These are phyloP conservation scores for Lophura nycthemera DNA, from an alignment of 2,113 vertebrate genomes.

Conservation along the genomic window DNA sequence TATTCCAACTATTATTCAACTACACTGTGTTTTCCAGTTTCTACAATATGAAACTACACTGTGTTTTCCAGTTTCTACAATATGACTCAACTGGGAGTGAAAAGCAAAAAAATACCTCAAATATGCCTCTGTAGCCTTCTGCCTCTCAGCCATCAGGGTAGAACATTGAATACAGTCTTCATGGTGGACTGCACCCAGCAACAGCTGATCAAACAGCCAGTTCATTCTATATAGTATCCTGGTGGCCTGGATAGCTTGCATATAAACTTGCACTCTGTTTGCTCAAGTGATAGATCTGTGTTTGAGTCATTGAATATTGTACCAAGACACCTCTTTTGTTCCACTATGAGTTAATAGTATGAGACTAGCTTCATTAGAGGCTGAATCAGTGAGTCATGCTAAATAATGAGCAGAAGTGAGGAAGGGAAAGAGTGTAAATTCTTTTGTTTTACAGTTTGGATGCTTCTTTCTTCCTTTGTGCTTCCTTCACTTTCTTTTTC, in stretches of 20 bases:
- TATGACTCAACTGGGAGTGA: background rate
- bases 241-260: slow-evolving; percentile 43
- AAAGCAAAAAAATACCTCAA: background rate
- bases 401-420: background rate
- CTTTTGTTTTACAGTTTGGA: background rate
- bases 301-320: slow-evolving; percentile 8
- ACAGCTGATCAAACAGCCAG: slow-evolving; percentile 71
- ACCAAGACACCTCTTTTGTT: slow-evolving; percentile 40
- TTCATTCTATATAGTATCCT: slow-evolving; percentile 29
- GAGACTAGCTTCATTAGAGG: background rate
- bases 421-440: background rate
- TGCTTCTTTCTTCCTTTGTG: background rate
- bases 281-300: slow-evolving; percentile 26
- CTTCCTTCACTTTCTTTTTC: background rate
- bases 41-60: background rate
- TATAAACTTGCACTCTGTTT: slow-evolving; percentile 29
- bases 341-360: background rate
- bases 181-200: background rate
- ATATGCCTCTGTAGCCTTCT: background rate
- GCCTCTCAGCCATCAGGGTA: slow-evolving; percentile 21
- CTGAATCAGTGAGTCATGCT: background rate
- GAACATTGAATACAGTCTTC: background rate
- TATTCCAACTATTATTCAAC: background rate
- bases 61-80: background rate
- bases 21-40: background rate